These are phyloP conservation scores for Caenorhabditis sinica DNA, from an alignment of 2,888 invertebrate genomes.

Conservation along the genomic window DNA sequence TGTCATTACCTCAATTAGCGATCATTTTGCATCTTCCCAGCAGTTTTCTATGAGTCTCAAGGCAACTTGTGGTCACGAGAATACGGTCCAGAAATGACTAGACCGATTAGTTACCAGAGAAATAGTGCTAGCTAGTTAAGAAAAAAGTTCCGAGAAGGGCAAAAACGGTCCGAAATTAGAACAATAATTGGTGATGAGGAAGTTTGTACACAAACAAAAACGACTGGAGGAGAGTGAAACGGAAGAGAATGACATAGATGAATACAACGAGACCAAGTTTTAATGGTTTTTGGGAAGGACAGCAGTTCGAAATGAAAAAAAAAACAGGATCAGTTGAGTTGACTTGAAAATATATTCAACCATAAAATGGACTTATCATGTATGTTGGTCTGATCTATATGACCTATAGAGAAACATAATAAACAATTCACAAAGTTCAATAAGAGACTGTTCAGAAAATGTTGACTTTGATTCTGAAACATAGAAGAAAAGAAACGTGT, in stretches of 20 bases:
- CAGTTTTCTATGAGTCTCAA: constrained; percentile 39
- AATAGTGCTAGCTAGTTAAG: not conserved
- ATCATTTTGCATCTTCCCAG: constrained; percentile 54
- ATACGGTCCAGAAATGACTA: constrained; percentile 33
- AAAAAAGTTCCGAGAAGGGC: constrained; percentile 9
- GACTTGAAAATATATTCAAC: not conserved
- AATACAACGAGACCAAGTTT: constrained; percentile 18
- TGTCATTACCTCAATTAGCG: constrained; percentile 61
- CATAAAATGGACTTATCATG: not conserved
- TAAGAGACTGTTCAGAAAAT: not conserved
- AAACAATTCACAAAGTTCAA: not conserved
- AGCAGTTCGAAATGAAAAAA: not conserved
- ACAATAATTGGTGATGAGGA: constrained; percentile 33
- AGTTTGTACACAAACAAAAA: constrained; percentile 6
- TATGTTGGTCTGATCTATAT: not conserved
- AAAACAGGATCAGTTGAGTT: not conserved
- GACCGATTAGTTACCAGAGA: constrained; percentile 39
- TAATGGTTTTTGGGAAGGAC: constrained; percentile 25
- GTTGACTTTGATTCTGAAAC: not conserved
- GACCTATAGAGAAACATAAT: not conserved
- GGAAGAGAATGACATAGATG: constrained; percentile 6
- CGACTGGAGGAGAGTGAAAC: constrained; percentile 1
- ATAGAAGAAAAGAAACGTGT: not conserved
- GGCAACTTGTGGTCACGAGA: constrained; percentile 54
- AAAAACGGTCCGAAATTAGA: constrained; percentile 10